Base-by-base conservation (phyloP, 2,888 invertebrate species). In the Erpobdella octoculata region DNA sequence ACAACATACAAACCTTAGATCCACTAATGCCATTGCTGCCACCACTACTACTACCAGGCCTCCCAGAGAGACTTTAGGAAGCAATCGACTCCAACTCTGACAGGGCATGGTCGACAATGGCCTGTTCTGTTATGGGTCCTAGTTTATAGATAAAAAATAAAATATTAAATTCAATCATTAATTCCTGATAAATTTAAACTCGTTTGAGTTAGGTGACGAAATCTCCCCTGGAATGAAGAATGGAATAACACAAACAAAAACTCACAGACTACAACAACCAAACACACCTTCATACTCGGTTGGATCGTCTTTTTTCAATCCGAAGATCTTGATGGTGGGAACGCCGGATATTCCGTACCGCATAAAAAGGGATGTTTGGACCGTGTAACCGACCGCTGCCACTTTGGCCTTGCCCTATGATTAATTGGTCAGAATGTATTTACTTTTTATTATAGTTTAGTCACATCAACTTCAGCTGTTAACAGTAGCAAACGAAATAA, bases 291-390 rank as follows among this genome's bases (percentile, higher is more conserved):
- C 89, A 83, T 88, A 96, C 75, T 93, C 91, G 46, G 88, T 88
- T 5, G 94, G 92, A 74, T 88, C 89, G 68, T 87, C 87, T 83
- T 94, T 94, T 82, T 91, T 89, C 0, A 87, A 86, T 0, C 90
- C 91, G 83, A 98, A 96, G 62, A 98, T 89, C 84, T 97, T 98
- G 75, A 98, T 89, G 0, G 96, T 93, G 2, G 98, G 98, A 83
- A 95, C 98, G 67, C 97, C 95, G 76, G 87, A 85, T 41, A 98
- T 89, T 58, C 89, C 89, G 85, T 88, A 97, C 78, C 89, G 88
- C 0, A 88, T 87, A 38, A 89, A 90, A 0, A 96, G 84, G 5
- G 89, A 88, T 79, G 90, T 89, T 80, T 96, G 90, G 66, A 91
- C 88, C 81, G 96, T 94, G 58, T 91, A 91, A 85, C 99, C 90